Evolutionary conservation across 2,888 invertebrate genomes (phyloP).

Genomic region (Leucania comma): DNA sequence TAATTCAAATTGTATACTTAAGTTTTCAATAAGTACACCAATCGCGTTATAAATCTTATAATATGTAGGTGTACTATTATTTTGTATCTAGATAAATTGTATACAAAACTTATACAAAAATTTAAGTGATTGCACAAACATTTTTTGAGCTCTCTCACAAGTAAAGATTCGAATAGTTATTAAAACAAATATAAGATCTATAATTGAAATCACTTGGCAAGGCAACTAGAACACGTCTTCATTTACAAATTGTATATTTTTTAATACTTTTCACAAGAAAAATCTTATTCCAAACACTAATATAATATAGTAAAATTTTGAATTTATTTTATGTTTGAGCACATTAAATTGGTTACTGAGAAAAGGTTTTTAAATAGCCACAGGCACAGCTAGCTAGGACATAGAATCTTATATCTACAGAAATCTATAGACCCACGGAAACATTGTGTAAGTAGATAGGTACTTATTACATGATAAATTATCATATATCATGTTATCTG

Average conservation of each 20-base stretch:
- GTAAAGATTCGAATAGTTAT: slow-evolving; percentile 25
- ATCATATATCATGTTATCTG: slow-evolving; percentile 24
- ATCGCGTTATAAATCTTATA: slow-evolving; percentile 16
- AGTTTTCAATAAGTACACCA: slow-evolving; percentile 17
- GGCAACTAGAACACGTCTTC: slow-evolving; percentile 18
- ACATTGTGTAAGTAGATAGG: not conserved
- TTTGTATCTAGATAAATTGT: slow-evolving; percentile 9
- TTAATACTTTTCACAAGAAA: slow-evolving; percentile 18
- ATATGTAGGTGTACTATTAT: slow-evolving; percentile 16
- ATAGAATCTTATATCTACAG: not conserved
- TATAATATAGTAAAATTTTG: slow-evolving; percentile 22
- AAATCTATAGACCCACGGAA: slow-evolving; percentile 12
- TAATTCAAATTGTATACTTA: slow-evolving; percentile 18
- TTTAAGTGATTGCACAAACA: not conserved
- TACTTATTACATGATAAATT: slow-evolving; percentile 7
- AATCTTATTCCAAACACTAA: slow-evolving; percentile 32
- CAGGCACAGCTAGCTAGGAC: slow-evolving; percentile 6
- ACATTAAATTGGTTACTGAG: slow-evolving; percentile 19
- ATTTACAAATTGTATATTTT: slow-evolving; percentile 23
- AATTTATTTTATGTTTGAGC: slow-evolving; percentile 41
- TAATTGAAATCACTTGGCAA: slow-evolving; percentile 34
- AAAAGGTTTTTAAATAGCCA: slow-evolving; percentile 3
- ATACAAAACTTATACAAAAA: slow-evolving; percentile 17
- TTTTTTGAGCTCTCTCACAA: slow-evolving; percentile 35
- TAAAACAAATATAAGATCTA: slow-evolving; percentile 33